Evolutionary conservation across 2,113 vertebrate species (phyloP).

Genomic region (Osmerus mordax): DNA sequence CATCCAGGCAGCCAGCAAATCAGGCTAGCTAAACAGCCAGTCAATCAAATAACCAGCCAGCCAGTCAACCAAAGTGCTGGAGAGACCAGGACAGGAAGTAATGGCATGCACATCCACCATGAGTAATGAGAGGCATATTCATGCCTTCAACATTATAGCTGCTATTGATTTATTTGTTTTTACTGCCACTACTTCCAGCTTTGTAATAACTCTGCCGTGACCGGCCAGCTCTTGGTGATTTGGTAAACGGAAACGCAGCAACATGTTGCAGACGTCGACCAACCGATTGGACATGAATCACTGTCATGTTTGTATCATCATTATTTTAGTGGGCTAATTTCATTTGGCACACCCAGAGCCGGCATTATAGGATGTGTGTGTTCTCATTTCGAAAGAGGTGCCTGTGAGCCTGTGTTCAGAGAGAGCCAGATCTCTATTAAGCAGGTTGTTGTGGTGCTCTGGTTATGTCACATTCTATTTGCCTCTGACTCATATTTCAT

Average conservation of each 20-base stretch:
- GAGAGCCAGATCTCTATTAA: constrained; percentile 49
- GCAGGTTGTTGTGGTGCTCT: constrained; percentile 53
- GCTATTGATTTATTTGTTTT: constrained; percentile 55
- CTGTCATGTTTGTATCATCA: constrained; percentile 28
- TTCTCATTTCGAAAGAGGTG: constrained; percentile 37
- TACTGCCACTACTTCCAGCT: constrained; percentile 9
- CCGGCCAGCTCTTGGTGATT: neutral
- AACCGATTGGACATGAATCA: constrained; percentile 15
- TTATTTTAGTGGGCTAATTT: constrained; percentile 32
- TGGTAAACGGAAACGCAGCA: constrained; percentile 7
- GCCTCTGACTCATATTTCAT: constrained; percentile 42
- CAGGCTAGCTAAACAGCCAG: no score
- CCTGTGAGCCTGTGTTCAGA: constrained; percentile 34
- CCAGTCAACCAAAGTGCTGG: neutral
- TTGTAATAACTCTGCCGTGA: constrained; percentile 3
- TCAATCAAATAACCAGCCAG: no score
- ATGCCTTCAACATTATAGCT: constrained; percentile 38
- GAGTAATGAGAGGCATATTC: constrained; percentile 54
- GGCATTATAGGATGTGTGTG: constrained; percentile 27
- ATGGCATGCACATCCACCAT: constrained; percentile 7
- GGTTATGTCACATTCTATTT: constrained; percentile 57
- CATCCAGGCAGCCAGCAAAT: no score
- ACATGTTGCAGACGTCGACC: neutral
- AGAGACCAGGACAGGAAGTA: neutral
- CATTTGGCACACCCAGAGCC: constrained; percentile 11